Percentiles rank a stretch among this genome's conserved stretches.
These are phyloP conservation scores for Bufo bufo DNA, from an alignment of 2,113 vertebrate species.

Conservation along the genomic window DNA sequence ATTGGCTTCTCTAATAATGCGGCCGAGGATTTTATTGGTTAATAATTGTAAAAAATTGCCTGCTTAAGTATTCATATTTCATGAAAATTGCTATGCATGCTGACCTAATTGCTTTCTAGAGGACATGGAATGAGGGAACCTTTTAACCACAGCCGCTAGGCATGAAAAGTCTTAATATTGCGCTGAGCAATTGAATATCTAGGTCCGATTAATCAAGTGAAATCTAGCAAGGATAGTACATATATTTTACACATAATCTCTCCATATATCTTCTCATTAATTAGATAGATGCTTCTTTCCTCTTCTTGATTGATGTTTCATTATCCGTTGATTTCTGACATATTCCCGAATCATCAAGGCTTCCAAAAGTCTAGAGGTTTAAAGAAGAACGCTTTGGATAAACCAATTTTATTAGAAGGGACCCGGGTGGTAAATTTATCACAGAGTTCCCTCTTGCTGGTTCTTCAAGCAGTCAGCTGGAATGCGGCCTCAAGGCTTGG, in stretches of 20 bases:
- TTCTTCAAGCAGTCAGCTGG: background rate
- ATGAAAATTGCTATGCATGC: constrained; percentile 55
- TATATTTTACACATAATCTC: constrained; percentile 43
- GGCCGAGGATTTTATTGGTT: constrained; percentile 46
- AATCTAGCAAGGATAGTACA: constrained; percentile 37
- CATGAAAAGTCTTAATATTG: constrained; percentile 33
- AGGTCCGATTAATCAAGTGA: constrained; percentile 55
- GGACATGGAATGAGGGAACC: constrained; percentile 55
- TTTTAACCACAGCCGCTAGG: constrained; percentile 45
- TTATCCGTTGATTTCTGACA: background rate
- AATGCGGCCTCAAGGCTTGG: background rate
- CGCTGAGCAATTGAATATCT: constrained; percentile 44
- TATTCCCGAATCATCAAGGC: background rate
- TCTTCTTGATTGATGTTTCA: constrained; percentile 33
- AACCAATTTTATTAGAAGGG: background rate
- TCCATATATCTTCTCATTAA: constrained; percentile 39
- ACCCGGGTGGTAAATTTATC: background rate
- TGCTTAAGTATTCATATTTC: constrained; percentile 58
- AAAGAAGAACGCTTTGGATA: background rate
- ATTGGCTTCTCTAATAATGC: constrained; percentile 44
- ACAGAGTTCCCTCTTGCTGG: background rate
- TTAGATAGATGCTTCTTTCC: constrained; percentile 20
- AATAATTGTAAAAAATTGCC: constrained; percentile 56
- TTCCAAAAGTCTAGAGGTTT: background rate
- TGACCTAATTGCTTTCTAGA: constrained; percentile 57